These are phyloP conservation scores for Chaetophractus vellerosus DNA, from an alignment of 2,797 vertebrate species.

Conservation along the genomic window DNA sequence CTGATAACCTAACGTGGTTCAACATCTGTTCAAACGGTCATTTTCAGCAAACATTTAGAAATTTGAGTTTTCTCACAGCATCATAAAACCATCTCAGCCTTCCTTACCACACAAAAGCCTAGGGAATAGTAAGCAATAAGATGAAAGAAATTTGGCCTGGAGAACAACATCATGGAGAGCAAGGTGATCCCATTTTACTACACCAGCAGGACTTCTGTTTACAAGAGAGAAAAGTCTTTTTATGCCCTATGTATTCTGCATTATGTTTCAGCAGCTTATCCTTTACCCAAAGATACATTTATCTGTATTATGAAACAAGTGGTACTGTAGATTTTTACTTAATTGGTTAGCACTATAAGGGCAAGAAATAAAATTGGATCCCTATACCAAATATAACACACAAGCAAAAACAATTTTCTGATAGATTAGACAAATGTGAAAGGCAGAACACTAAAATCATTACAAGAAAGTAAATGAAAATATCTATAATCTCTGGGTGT, in stretches of 20 bases:
- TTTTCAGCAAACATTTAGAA: too few species aligned
- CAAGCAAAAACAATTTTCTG: slow-evolving; percentile 2
- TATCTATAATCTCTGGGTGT: not conserved
- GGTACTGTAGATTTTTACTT: not conserved
- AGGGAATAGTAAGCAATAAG: not conserved
- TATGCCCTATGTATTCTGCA: not conserved
- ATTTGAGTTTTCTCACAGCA: too few species aligned
- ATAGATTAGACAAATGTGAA: not conserved
- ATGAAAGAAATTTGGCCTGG: not conserved
- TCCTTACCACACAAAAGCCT: slow-evolving; percentile 40
- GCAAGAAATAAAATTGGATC: not conserved
- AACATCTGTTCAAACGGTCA: too few species aligned
- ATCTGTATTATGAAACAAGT: not conserved
- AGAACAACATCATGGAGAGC: not conserved
- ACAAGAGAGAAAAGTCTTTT: not conserved
- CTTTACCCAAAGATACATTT: not conserved
- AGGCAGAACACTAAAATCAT: not conserved
- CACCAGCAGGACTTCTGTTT: not conserved
- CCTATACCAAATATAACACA: not conserved
- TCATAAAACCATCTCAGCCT: too few species aligned
- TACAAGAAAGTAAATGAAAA: not conserved
- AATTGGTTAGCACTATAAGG: not conserved
- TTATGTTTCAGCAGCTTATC: not conserved
- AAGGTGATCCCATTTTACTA: not conserved
- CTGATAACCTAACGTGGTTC: too few species aligned